Percentiles rank a stretch among this genome's conserved stretches.
phyloP scores from a whole-genome alignment of 2,113 vertebrate species.

The Gila orcuttii region DNA sequence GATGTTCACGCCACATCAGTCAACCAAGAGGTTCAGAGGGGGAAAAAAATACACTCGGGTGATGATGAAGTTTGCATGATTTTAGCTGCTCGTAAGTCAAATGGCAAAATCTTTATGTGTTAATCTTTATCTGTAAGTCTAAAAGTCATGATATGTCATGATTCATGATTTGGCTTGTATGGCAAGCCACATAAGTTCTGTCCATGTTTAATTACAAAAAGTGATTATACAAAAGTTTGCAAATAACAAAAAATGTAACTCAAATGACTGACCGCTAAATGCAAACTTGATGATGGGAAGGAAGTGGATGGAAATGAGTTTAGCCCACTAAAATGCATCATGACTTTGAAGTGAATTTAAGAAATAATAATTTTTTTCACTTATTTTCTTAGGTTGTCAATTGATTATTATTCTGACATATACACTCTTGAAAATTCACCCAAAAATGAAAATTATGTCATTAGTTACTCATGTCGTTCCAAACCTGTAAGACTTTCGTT shows the following conservation, averaged over 20 bases:
- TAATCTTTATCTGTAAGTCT: neutral
- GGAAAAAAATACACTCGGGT: constrained; percentile 10
- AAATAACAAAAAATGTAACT: neutral
- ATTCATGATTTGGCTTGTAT: too few relatives aligned
- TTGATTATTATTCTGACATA: neutral
- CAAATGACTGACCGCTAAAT: neutral
- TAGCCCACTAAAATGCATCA: neutral
- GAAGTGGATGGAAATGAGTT: neutral
- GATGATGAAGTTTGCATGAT: constrained; percentile 10
- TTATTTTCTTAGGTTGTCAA: neutral
- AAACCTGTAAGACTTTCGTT: too few relatives aligned
- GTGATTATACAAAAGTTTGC: neutral
- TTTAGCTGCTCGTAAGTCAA: constrained; percentile 3
- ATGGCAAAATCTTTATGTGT: neutral
- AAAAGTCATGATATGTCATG: neutral
- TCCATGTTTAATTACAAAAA: neutral
- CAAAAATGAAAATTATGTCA: too few relatives aligned
- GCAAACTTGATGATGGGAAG: neutral
- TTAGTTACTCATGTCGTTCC: too few relatives aligned
- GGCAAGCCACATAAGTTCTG: neutral
- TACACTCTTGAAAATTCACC: too few relatives aligned
- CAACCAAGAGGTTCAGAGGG: neutral
- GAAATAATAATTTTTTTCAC: neutral
- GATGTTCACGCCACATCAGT: constrained; percentile 49
- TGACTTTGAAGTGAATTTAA: neutral